Percentiles rank a stretch among this genome's conserved stretches.
phyloP scores from a whole-genome alignment of 2,888 invertebrate species.

The Sycophila texana region DNA sequence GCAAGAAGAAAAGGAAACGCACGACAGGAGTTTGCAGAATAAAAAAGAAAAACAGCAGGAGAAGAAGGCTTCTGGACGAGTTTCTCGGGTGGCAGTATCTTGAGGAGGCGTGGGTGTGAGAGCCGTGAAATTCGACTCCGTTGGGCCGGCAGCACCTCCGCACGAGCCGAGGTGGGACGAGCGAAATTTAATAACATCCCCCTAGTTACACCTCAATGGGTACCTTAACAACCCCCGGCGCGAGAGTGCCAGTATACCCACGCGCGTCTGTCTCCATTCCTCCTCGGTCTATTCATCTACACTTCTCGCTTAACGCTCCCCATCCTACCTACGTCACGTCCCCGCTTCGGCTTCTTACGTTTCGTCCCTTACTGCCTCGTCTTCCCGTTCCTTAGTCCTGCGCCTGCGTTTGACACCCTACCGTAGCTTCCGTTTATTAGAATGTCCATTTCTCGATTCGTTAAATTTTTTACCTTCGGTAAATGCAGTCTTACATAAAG shows the following conservation, averaged over 20 bases:
- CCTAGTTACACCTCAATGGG: constrained; percentile 76
- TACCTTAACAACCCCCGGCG: constrained; percentile 74
- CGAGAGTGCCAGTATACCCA: constrained; percentile 69
- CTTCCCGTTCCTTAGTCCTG: background rate
- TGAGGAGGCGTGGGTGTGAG: constrained; percentile 31
- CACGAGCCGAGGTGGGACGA: constrained; percentile 62
- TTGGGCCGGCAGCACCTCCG: constrained; percentile 50
- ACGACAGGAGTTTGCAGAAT: background rate
- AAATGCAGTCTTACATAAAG: no score
- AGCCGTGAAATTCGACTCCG: constrained; percentile 71
- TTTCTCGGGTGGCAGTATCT: background rate
- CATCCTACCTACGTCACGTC: constrained; percentile 12
- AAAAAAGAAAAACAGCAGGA: background rate
- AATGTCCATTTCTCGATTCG: no score
- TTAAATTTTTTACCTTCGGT: no score
- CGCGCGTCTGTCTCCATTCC: constrained; percentile 67
- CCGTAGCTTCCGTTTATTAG: no score
- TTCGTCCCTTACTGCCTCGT: background rate
- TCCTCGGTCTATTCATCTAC: constrained; percentile 45
- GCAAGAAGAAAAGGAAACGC: constrained; percentile 2
- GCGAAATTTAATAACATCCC: constrained; percentile 76
- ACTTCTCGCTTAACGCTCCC: constrained; percentile 53
- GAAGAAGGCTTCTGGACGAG: constrained; percentile 14
- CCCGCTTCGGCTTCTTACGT: background rate
- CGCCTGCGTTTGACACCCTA: no score